These are phyloP conservation scores for Eulemur mongoz DNA, from an alignment of 2,797 vertebrate genomes.

Conservation along the genomic window DNA sequence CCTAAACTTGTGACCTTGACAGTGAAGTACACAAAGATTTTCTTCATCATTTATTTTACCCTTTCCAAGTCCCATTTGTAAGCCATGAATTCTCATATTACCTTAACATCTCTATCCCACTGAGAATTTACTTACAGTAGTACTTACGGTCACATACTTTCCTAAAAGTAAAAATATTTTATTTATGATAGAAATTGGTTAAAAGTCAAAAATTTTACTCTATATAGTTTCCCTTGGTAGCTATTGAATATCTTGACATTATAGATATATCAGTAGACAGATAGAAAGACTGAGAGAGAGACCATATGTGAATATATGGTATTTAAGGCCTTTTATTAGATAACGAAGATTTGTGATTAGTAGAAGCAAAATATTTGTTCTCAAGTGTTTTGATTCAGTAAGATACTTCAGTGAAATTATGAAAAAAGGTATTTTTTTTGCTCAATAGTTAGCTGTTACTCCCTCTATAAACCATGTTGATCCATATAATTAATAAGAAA, in stretches of 20 bases:
- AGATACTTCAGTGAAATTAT: background rate
- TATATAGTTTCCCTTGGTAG: background rate
- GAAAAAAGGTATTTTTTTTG: background rate
- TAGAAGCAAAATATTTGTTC: background rate
- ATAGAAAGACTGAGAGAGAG: background rate
- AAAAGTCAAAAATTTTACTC: background rate
- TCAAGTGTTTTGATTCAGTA: background rate
- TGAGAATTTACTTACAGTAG: background rate
- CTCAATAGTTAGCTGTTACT: background rate
- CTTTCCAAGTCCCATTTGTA: background rate
- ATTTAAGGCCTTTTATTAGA: background rate
- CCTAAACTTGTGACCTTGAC: background rate
- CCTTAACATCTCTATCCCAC: background rate
- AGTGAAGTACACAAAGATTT: background rate
- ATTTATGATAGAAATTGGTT: background rate
- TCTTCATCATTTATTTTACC: background rate
- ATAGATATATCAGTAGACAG: background rate
- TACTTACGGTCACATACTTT: background rate
- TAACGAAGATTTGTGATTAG: background rate
- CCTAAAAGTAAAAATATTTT: background rate
- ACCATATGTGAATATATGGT: background rate
- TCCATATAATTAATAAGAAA: background rate
- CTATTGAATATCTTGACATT: background rate
- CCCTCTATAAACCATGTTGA: background rate
- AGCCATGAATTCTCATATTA: background rate